Evolutionary conservation across 2,113 vertebrate species (phyloP).

Genomic region (Microcebus murinus): DNA sequence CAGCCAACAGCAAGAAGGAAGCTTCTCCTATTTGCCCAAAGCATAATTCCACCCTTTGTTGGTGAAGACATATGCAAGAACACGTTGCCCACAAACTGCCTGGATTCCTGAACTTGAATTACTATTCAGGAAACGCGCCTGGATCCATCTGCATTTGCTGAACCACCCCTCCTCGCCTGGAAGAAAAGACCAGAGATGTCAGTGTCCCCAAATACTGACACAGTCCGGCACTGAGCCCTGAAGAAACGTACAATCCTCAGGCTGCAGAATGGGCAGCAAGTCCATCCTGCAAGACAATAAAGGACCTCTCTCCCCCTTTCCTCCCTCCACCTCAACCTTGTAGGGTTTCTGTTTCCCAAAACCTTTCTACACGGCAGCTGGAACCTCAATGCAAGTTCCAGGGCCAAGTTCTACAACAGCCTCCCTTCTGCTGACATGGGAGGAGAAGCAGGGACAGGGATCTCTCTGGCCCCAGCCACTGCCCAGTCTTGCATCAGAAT

Average conservation of each 20-base stretch:
- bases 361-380: not conserved
- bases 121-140: not conserved
- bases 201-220: not conserved
- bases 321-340: not conserved
- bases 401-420: not conserved
- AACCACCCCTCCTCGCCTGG: not conserved
- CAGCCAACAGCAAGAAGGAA: not conserved
- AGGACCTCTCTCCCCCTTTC: not conserved
- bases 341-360: not conserved
- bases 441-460: not conserved
- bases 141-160: not conserved
- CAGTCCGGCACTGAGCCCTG: too few relatives aligned
- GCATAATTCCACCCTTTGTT: not conserved
- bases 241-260: not conserved
- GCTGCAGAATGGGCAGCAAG: not conserved
- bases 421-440: not conserved
- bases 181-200: not conserved
- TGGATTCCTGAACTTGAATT: constrained; percentile 17
- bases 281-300: not conserved
- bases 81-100: not conserved
- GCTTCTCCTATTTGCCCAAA: not conserved
- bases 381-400: not conserved
- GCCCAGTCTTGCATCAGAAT: not conserved
- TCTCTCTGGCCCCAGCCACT: not conserved
- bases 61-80: not conserved